Evolutionary conservation across 2,113 vertebrate species (phyloP), one percentile per base, ranked within the genome.

Genomic region (Dipodomys spectabilis): DNA sequence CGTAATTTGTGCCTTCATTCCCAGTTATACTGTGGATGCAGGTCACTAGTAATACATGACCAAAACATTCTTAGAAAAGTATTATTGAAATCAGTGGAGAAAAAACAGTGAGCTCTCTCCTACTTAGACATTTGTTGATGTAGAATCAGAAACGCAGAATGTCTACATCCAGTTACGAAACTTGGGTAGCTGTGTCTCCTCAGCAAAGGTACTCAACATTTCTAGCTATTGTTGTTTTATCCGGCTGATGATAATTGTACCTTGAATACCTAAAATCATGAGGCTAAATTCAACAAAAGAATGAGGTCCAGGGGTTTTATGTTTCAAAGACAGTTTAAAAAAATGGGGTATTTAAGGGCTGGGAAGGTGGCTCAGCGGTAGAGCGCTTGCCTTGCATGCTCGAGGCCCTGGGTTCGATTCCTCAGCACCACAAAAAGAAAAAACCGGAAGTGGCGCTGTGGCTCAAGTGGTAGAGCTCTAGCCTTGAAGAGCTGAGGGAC

Each of bases 1-100:
- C 30, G 6, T 7, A 27, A 9, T 22, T 39, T 11, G 53, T 67
- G 18, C 64, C 22, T 30, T 67, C 35, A 23, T 72, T 87, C 11
- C 11, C 5, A 8, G 39, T 78, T 28, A 64, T 32, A 6, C 49
- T 64, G 75, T 35, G 81, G 8, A 13, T 6, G 8, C 10, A 83
- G 73, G 49, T 72, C 35, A 92, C 25, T 12, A 44, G 44, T 28
- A 91, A 45, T 9, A n/a, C 64, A 60, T 44, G 27, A 30, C 20
- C 27, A 27, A 80, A n/a, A 60, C 88, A 88, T 92, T 74, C 62
- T 72, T 19, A 91, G 35, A 71, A 89, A 28, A 11, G 12, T 77
- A 72, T 86, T 86, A 60, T 4, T 28, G 12, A 88, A 77, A 57
- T 45, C 20, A 85, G 20, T 67, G 20, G 62, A 83, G 39, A 18